Conservation (phyloP, 2,888 invertebrate genomes). For the Horisme vitalbata region DNA sequence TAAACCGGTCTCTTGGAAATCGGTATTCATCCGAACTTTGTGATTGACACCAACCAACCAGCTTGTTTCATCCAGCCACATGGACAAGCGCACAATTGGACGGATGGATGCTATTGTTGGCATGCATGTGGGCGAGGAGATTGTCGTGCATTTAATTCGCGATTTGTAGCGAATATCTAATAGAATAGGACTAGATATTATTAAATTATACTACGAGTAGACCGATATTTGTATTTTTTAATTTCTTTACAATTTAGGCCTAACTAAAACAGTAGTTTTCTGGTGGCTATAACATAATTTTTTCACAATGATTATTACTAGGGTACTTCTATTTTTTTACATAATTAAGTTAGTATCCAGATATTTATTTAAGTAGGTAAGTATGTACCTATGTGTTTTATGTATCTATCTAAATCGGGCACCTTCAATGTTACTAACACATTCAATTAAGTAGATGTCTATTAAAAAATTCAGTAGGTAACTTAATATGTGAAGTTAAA, state of each 20-base stretch:
- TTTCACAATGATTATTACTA: not conserved
- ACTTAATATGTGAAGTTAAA: slow-evolving; percentile 59
- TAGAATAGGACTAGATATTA: slow-evolving; percentile 48
- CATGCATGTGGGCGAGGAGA: slow-evolving; percentile 54
- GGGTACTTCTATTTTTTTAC: not conserved
- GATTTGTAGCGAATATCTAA: slow-evolving; percentile 68
- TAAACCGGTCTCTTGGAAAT: slow-evolving; percentile 55
- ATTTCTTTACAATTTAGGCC: slow-evolving; percentile 49
- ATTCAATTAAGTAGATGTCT: slow-evolving; percentile 29
- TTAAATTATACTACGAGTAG: slow-evolving; percentile 39
- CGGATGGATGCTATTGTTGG: slow-evolving; percentile 46
- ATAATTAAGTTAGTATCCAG: not conserved
- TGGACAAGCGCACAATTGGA: slow-evolving; percentile 33
- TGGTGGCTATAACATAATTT: too few relatives aligned
- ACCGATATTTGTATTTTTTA: slow-evolving; percentile 33
- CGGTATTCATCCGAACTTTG: slow-evolving; percentile 47
- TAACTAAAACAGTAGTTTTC: slow-evolving; percentile 36
- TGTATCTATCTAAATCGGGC: not conserved
- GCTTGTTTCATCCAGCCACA: slow-evolving; percentile 28
- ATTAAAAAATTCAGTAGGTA: slow-evolving; percentile 41
- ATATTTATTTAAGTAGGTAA: too few relatives aligned
- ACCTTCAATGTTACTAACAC: not conserved
- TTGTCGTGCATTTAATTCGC: slow-evolving; percentile 75
- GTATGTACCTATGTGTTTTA: too few relatives aligned
- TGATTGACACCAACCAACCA: slow-evolving; percentile 30